These are phyloP conservation scores for Drosophila auraria DNA, from an alignment of 1,140 invertebrate species.

Conservation along the genomic window DNA sequence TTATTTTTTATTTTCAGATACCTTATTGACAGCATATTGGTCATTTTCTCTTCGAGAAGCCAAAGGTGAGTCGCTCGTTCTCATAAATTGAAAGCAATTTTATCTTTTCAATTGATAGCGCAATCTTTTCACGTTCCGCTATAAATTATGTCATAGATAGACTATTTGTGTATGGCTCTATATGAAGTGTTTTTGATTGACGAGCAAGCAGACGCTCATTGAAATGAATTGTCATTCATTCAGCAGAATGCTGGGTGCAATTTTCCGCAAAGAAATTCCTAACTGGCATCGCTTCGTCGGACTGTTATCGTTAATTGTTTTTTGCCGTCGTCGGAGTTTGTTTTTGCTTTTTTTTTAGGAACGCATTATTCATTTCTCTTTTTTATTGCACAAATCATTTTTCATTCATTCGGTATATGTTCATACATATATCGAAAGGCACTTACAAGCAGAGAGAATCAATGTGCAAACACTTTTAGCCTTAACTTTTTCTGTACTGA, in stretches of 20 bases:
- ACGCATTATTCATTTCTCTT: constrained; percentile 15
- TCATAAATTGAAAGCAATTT: constrained; percentile 1
- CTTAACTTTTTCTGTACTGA: constrained; percentile 27
- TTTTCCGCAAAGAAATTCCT: constrained; percentile 29
- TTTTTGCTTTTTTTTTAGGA: constrained; percentile 1
- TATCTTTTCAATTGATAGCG: constrained; percentile 32
- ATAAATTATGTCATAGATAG: constrained; percentile 30
- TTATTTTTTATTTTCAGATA: constrained; percentile 13
- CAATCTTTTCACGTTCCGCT: constrained; percentile 10
- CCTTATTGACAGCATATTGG: not conserved
- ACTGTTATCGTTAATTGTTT: constrained; percentile 47
- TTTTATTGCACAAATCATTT: constrained; percentile 38
- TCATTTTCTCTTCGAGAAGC: constrained; percentile 17
- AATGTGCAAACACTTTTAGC: constrained; percentile 53
- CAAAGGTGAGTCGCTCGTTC: constrained; percentile 33
- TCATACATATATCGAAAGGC: not conserved
- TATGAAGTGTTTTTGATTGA: constrained; percentile 29
- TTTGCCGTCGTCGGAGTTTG: constrained; percentile 20
- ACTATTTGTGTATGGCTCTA: not conserved
- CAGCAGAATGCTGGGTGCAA: constrained; percentile 19
- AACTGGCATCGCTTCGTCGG: constrained; percentile 18
- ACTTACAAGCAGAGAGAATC: constrained; percentile 9
- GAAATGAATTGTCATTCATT: constrained; percentile 40
- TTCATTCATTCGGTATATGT: constrained; percentile 24
- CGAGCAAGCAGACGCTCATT: constrained; percentile 23